Evolutionary conservation across 2,888 invertebrate genomes (phyloP).

Genomic region (Tuberolachnus salignus): DNA sequence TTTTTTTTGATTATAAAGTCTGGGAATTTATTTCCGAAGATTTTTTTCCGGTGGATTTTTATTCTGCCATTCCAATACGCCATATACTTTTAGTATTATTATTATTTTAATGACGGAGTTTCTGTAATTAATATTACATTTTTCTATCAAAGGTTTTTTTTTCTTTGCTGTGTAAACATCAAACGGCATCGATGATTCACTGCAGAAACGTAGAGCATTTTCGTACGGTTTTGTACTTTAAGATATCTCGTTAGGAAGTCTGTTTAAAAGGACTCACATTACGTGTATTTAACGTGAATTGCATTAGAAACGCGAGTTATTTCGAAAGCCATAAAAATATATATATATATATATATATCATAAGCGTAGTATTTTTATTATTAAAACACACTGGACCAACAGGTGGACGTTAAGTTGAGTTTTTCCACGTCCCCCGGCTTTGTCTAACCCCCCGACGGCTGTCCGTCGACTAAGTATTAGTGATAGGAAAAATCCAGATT

Average conservation of each 20-base stretch:
- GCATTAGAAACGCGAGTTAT: not conserved
- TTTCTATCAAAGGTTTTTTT: not conserved
- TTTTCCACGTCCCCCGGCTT: too few relatives aligned
- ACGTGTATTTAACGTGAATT: not conserved
- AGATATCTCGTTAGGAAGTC: constrained; percentile 1
- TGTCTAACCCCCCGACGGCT: too few relatives aligned
- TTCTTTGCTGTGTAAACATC: not conserved
- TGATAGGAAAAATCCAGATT: too few relatives aligned
- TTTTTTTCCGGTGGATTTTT: too few relatives aligned
- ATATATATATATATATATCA: too few relatives aligned
- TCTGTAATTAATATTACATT: not conserved
- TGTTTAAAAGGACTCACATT: not conserved
- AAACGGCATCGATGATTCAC: not conserved
- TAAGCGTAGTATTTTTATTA: too few relatives aligned
- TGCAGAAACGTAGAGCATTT: not conserved
- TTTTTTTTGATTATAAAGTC: too few relatives aligned
- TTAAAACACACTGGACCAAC: too few relatives aligned
- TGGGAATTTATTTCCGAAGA: too few relatives aligned
- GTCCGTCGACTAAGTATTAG: too few relatives aligned
- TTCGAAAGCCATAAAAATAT: not conserved
- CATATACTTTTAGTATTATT: not conserved
- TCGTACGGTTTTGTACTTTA: not conserved
- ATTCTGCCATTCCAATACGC: too few relatives aligned
- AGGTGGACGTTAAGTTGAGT: too few relatives aligned
- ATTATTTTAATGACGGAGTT: not conserved